These are phyloP conservation scores for Florisuga fusca DNA, from an alignment of 2,797 vertebrate species.

Conservation along the genomic window DNA sequence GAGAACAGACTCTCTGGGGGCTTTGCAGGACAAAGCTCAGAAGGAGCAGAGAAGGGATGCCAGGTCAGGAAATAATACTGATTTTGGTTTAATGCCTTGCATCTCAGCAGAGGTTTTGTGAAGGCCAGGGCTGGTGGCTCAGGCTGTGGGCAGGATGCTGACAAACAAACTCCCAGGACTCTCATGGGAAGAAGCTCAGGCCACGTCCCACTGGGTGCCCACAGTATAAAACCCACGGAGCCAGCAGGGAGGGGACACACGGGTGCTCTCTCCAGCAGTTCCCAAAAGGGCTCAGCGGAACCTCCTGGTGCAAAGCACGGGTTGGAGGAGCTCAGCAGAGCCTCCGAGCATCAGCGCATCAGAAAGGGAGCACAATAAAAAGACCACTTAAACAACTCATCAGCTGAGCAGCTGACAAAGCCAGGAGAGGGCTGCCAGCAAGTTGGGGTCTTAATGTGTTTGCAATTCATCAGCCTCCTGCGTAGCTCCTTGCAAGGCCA, in stretches of 20 bases:
- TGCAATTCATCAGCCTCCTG: slow-evolving; percentile 49
- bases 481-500: not conserved
- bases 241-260: not conserved
- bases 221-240: rapidly evolving
- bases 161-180: not conserved
- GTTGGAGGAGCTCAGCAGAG: not conserved
- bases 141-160: not conserved
- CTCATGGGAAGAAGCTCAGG: not conserved
- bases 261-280: not conserved
- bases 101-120: not conserved
- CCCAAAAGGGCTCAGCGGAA: not conserved
- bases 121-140: not conserved
- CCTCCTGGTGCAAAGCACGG: not conserved
- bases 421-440: slow-evolving; percentile 40
- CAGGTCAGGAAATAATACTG: not conserved
- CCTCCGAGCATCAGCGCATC: not conserved
- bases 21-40: not conserved
- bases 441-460: slow-evolving; percentile 30
- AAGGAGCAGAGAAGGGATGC: not conserved
- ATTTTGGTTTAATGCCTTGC: not conserved
- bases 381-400: slow-evolving; percentile 44
- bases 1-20: not conserved
- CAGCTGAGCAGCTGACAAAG: not conserved
- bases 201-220: not conserved
- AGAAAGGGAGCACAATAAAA: slow-evolving; percentile 22